A percentile compares a stretch with the other conserved stretches of the same genome.
Evolutionary conservation across 2,113 vertebrate genomes (phyloP).

Genomic region (Lampris megalopsis): DNA sequence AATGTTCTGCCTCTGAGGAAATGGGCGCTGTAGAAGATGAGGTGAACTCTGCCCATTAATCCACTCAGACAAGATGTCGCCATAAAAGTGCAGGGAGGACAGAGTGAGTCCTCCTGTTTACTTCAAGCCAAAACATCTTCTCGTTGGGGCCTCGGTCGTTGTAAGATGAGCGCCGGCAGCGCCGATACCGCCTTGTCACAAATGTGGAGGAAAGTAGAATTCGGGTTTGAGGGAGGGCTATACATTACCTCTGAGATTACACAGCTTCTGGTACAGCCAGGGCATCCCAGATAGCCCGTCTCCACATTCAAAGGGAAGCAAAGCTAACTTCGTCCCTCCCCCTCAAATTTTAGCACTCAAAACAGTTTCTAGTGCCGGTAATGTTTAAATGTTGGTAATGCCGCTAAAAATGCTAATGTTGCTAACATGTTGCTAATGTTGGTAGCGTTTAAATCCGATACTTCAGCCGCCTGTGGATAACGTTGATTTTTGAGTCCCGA

Average conservation of each 20-base stretch:
- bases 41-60: slow-evolving; percentile 3
- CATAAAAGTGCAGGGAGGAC: neutral
- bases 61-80: neutral
- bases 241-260: neutral
- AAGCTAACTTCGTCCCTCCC: no score
- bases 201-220: neutral
- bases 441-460: no score
- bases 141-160: slow-evolving; percentile 20
- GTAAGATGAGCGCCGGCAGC: neutral
- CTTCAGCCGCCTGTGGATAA: no score
- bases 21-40: neutral
- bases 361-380: no score
- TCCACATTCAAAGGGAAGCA: no score
- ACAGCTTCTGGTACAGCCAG: neutral
- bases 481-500: no score
- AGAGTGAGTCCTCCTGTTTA: neutral
- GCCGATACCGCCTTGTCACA: neutral
- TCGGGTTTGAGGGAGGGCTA: neutral
- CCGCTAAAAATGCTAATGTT: no score
- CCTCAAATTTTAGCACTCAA: no score
- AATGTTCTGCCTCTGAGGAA: slow-evolving; percentile 33
- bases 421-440: no score
- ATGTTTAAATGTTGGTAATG: no score
- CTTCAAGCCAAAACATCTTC: slow-evolving; percentile 2
- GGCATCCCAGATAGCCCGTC: no score